Conservation (phyloP, 1,140 invertebrate species). For the Brachionus calyciflorus region DNA sequence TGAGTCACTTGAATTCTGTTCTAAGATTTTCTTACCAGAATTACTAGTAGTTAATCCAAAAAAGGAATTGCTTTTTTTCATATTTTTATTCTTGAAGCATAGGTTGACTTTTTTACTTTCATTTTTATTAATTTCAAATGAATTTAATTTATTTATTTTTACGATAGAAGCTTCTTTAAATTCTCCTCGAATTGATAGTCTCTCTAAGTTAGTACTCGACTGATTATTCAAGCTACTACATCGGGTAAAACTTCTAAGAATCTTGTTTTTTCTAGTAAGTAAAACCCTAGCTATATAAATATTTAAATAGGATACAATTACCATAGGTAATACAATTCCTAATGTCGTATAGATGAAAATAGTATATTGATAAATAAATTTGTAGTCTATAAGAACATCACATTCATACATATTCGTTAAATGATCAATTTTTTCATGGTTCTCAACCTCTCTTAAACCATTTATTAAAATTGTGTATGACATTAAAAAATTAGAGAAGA, state of each 20-base stretch:
- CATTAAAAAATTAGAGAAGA: neutral
- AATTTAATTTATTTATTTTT: too few species aligned
- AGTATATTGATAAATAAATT: neutral
- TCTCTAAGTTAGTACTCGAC: too few species aligned
- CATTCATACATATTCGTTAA: neutral
- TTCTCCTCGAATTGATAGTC: too few species aligned
- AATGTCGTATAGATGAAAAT: neutral
- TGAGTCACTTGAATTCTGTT: too few species aligned
- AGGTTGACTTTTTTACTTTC: neutral
- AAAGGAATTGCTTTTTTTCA: neutral
- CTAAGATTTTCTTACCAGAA: too few species aligned
- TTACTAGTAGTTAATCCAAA: too few species aligned
- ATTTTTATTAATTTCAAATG: too few species aligned
- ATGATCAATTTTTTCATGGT: neutral
- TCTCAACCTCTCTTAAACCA: neutral
- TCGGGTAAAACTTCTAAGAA: neutral
- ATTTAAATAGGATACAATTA: slow-evolving; percentile 10
- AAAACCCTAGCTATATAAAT: neutral
- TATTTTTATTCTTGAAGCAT: neutral
- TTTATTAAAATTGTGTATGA: slow-evolving; percentile 16
- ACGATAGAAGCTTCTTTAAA: too few species aligned
- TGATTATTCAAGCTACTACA: too few species aligned
- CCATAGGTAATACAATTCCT: neutral
- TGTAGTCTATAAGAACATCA: neutral
- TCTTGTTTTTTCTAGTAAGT: neutral